Base-by-base conservation (phyloP, 2,888 invertebrate species). In the Cotesia congregata region DNA sequence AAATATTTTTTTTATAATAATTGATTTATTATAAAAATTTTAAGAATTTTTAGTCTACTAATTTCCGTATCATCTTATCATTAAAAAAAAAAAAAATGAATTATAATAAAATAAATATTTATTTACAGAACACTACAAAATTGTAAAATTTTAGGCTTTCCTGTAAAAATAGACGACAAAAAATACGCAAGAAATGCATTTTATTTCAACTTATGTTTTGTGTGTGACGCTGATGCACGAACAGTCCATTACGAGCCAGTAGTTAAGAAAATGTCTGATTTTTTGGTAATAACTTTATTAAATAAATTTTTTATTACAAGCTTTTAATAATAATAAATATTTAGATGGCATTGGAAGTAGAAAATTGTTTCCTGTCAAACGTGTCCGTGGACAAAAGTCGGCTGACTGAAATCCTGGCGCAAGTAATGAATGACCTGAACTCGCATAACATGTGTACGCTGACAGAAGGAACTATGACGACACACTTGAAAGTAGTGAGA, bases 211-310 rank as follows among this genome's bases (percentile, higher is more conserved):
- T 90, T 97, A 41, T 98, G 98, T 89, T 97, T 98, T 87, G 97
- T 98, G 0, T 98, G 97, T 86, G 96, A 97, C 86, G 94, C 96
- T 72, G 94, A 94, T 91, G 95, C 97, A 0, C 93, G 96, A 76
- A 97, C 97, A 0, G 95, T 96, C 1, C 97, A 97, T 85, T 98
- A 98, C 89, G 98, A 98, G 86, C 94, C 97, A 0, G 96, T 98
- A 6, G 96, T 98, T 0, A 97, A 96, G 86, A 98, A 98, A 89
- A 92, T 98, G 72, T 96, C 97, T 0, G 96, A 97, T 86, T 98
- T 97, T 90, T 91, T 98, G 88, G 94, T 94, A 85, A 91, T 92
- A 65, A 41, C 9, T 1, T 74, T 61, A 68, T 40, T 12, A n/a
- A 39, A n/a, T 20, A 61, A 62, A 17, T 17, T 17, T 17, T 17